Base-by-base conservation (phyloP, 2,797 vertebrate genomes). In the Catharus ustulatus region DNA sequence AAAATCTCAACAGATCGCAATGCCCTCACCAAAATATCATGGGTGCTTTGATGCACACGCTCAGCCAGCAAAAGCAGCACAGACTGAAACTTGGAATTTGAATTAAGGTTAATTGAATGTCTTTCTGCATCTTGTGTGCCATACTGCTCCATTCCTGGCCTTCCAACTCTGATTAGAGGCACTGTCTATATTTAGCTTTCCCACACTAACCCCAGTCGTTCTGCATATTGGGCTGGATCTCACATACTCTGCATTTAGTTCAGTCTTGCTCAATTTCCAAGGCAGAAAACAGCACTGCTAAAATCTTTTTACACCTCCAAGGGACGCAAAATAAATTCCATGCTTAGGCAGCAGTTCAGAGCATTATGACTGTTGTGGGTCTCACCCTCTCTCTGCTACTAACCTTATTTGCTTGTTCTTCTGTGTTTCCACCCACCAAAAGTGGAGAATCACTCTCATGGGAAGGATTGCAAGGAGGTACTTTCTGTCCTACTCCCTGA, bases 51-150 rank as follows among this genome's bases (percentile, higher is more conserved):
- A 82, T 5, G 1, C 68, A 84, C 40, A 43, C 62, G 63, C 62
- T 93, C 67, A 95, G 46, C 54, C 82, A 87, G 63, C 77, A 94
- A 73, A 73, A 91, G 29, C 66, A 68, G 46, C 72, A 87, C 40
- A 72, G 57, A 55, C 34, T 64, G 77, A 79, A 91, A 88, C 57
- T 27, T 9, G 67, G 85, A 90, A 84, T 79, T 61, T 91, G 83
- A 87, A 73, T 86, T 90, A 90, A 93, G 85, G 89, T 88, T 95
- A 96, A 96, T 43, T 90, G 87, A 86, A 59, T 88, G 74, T 64
- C 59, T 84, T 94, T 67, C 80, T 73, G 67, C 34, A 67, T 88
- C 71, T 87, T 89, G 42, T 84, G 80, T 79, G 77, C 80, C 55
- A 49, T 38, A n/a, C 72, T 71, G 52, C 72, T 95, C 72, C 61